phyloP scores from a whole-genome alignment of 1,140 invertebrate species.

The Popillia japonica region DNA sequence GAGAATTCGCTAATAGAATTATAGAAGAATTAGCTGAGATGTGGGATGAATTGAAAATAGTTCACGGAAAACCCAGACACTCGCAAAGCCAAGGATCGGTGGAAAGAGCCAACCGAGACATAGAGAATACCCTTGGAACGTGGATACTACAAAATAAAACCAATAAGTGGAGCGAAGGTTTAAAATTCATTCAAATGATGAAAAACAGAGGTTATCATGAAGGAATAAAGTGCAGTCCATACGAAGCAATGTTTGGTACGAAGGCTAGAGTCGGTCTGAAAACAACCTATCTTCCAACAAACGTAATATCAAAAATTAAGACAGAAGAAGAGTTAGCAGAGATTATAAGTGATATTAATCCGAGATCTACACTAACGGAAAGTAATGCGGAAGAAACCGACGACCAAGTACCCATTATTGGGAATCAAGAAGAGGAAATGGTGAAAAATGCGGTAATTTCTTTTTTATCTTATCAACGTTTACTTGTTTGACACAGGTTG shows the following conservation, averaged over 20 bases:
- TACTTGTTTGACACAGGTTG: neutral
- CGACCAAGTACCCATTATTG: neutral
- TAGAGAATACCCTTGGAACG: conserved; percentile 53
- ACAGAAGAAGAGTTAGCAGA: conserved; percentile 8
- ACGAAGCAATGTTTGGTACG: conserved; percentile 50
- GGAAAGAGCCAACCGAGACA: conserved; percentile 53
- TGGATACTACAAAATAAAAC: conserved; percentile 52
- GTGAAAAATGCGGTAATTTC: neutral
- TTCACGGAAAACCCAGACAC: conserved; percentile 53
- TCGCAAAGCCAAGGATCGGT: conserved; percentile 56
- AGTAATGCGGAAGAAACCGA: conserved; percentile 12
- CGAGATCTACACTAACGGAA: conserved; percentile 9
- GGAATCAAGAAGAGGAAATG: neutral
- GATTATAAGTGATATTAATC: conserved; percentile 13
- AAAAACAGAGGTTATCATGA: conserved; percentile 52
- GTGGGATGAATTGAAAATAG: conserved; percentile 53
- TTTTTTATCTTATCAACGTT: neutral
- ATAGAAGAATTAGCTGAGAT: conserved; percentile 52
- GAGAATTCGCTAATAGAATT: conserved; percentile 58
- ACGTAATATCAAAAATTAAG: conserved; percentile 4
- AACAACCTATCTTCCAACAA: conserved; percentile 12
- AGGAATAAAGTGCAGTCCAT: conserved; percentile 51
- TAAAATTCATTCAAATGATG: conserved; percentile 52
- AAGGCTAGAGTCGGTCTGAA: conserved; percentile 37
- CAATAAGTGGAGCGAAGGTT: conserved; percentile 51